Percentiles rank a stretch among this genome's conserved stretches.
These are phyloP conservation scores for Podarcis raffonei DNA, from an alignment of 2,113 vertebrate species.

Conservation along the genomic window DNA sequence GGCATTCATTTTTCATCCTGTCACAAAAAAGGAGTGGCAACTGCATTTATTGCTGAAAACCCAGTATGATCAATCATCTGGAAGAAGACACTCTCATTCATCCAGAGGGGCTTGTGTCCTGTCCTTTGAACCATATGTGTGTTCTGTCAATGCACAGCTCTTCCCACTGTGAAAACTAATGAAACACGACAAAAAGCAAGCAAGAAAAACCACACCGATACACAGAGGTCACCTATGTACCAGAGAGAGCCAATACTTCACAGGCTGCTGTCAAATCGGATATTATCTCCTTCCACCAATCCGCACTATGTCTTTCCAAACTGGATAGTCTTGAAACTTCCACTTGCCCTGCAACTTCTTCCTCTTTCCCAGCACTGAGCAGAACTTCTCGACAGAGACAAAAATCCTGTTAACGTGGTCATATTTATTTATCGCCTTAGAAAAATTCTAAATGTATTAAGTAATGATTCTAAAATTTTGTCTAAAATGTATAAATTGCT, in stretches of 20 bases:
- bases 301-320: background rate
- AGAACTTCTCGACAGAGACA: background rate
- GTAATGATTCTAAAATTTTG: too few relatives aligned
- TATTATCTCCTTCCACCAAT: background rate
- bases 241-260: background rate
- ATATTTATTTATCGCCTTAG: background rate
- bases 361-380: background rate
- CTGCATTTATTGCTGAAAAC: background rate
- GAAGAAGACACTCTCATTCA: background rate
- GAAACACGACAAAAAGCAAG: background rate
- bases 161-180: conserved; percentile 8
- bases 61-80: background rate
- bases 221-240: background rate
- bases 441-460: background rate
- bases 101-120: background rate
- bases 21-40: background rate
- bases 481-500: too few relatives aligned
- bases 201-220: background rate
- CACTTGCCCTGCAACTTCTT: background rate
- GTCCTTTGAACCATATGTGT: background rate
- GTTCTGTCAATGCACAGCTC: background rate
- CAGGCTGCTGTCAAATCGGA: background rate
- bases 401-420: background rate
- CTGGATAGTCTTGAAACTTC: background rate
- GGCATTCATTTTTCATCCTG: background rate